Conservation (phyloP, 1,140 invertebrate genomes). For the Eurosta solidaginis region DNA sequence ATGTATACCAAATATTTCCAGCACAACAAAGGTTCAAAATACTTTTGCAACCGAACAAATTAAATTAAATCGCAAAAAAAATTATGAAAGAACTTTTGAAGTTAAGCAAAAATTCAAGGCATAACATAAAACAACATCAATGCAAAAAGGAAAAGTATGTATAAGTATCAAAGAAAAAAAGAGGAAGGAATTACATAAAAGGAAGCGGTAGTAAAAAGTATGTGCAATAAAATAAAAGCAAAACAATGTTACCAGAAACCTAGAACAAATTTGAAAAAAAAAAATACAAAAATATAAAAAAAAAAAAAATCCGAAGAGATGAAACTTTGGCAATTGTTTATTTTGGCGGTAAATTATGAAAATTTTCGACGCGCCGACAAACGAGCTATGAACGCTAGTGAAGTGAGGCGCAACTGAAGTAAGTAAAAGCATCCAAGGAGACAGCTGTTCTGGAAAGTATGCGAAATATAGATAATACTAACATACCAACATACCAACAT, state of each 20-base stretch:
- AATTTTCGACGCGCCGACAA: neutral
- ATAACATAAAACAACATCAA: conserved; percentile 20
- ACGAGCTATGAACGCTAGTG: neutral
- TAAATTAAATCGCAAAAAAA: conserved; percentile 25
- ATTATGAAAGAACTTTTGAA: conserved; percentile 6
- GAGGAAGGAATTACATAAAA: neutral
- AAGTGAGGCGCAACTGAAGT: neutral
- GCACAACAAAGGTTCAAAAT: neutral
- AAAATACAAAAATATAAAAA: neutral
- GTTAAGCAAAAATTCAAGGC: conserved; percentile 2
- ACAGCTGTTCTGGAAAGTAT: neutral
- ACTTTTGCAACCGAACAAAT: conserved; percentile 10
- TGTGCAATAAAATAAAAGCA: neutral
- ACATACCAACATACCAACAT: neutral
- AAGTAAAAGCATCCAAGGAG: neutral
- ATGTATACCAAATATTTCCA: neutral
- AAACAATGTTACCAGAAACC: neutral
- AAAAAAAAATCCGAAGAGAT: neutral
- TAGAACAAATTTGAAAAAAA: neutral
- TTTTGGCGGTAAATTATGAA: conserved; percentile 23
- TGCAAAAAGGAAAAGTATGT: neutral
- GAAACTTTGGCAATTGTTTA: conserved; percentile 24
- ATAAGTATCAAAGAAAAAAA: neutral
- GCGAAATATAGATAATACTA: too few species aligned
- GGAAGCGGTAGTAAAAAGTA: neutral